Base-by-base conservation (phyloP, 2,888 invertebrate genomes). In the Pammene fasciana region DNA sequence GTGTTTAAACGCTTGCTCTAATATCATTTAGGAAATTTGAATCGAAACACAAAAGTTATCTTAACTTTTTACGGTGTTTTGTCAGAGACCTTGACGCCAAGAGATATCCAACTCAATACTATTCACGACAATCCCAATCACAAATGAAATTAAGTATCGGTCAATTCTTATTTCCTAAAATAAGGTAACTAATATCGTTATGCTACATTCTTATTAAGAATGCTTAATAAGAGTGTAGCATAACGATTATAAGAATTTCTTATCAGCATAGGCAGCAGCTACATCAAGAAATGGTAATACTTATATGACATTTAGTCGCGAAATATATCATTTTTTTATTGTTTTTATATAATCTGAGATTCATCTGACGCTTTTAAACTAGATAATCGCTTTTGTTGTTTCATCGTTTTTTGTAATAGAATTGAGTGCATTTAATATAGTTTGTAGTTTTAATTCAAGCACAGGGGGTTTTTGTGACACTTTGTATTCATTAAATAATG, bases 371-470 rank as follows among this genome's bases (percentile, higher is more conserved):
- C 45, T 59, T 45, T 41, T 26, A 26, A 26, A 26, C 26, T 26
- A 3, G 26, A 13, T 38, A 59, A 59, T 34, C 13, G 59, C 45
- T 59, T 45, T 45, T 16, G 43, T 34, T 26, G 45, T 34, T 43
- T 45, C 18, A 5, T 59, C 59, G 26, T 38, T 56, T 38, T 57
- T 57, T 43, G 38, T 38, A 41, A 41, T 18, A 18, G 13, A n/a
- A 14, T 43, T 45, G 9, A n/a, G 26, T 45, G n/a, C 6, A 26
- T 59, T 59, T 45, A 11, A 14, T 34, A 46, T 45, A 55, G 45
- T 60, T 38, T 61, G n/a, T 55, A 61, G 26, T 61, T 48, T 52
- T 18, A 48, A 55, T 13, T 16, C 45, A 16, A 67, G 48, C 56
- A 48, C 61, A 48, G 38, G 61, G 38, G 45, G 36, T n/a, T 38